Conservation (phyloP, 2,888 invertebrate species). For the Lobophora halterata region DNA sequence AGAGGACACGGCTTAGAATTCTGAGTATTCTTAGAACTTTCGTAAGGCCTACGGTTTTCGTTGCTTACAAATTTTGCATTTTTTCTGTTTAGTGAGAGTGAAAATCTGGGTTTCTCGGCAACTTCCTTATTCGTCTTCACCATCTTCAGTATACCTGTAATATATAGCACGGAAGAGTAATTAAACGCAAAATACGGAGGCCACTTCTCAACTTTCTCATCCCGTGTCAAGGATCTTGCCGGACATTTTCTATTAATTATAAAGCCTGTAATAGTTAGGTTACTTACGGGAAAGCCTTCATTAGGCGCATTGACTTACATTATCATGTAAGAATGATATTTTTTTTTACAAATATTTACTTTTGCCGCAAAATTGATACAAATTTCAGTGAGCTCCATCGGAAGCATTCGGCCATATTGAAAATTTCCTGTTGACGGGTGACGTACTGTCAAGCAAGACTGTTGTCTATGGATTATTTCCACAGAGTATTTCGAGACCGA, state of each 20-base stretch:
- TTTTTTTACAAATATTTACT: conserved; percentile 43
- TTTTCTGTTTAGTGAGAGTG: conserved; percentile 68
- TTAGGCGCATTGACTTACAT: conserved; percentile 71
- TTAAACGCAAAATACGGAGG: conserved; percentile 39
- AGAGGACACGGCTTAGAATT: conserved; percentile 40
- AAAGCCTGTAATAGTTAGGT: too few relatives aligned
- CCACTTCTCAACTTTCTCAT: conserved; percentile 55
- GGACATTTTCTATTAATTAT: too few relatives aligned
- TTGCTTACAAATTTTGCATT: conserved; percentile 65
- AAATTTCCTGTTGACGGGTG: conserved; percentile 47
- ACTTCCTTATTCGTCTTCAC: conserved; percentile 68
- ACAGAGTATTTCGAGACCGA: background rate
- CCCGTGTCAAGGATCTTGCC: conserved; percentile 64
- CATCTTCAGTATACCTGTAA: conserved; percentile 79
- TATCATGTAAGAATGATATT: conserved; percentile 64
- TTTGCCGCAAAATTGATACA: conserved; percentile 51
- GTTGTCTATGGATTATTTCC: conserved; percentile 9
- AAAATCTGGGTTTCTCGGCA: conserved; percentile 66
- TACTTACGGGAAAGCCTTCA: conserved; percentile 67
- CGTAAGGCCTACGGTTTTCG: conserved; percentile 52
- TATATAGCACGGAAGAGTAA: conserved; percentile 27
- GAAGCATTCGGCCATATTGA: conserved; percentile 70
- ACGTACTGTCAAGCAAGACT: conserved; percentile 20
- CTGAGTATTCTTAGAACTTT: conserved; percentile 44
- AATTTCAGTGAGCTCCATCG: conserved; percentile 58